Evolutionary conservation across 2,113 vertebrate genomes (phyloP), one percentile per base, ranked within the genome.

Genomic region (Dromaius novaehollandiae): DNA sequence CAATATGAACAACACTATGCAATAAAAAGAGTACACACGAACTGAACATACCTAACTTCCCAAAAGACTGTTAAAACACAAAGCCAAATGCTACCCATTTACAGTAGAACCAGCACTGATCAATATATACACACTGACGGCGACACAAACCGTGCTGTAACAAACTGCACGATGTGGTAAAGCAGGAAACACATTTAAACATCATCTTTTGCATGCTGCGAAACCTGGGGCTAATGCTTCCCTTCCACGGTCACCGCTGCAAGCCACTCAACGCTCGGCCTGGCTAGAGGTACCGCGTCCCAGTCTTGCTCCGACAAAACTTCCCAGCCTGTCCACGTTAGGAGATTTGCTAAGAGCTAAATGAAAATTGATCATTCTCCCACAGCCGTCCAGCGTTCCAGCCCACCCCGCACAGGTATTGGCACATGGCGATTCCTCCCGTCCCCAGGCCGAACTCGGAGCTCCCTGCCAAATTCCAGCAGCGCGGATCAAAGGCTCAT

Each of bases 311-410:
- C 78, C 76, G 66, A 34, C 32, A 64, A 61, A 24, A 40, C 69
- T 86, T 96, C 93, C 68, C 70, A 66, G 53, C 48, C 61, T 76
- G 69, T 77, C 70, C 87, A 94, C 58, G 4, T 51, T 28, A 69
- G 51, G 16, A 38, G 84, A 74, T 55, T 30, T 79, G 56, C 81
- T 56, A 69, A 84, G 60, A 80, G 61, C 48, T 85, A 93, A 96
- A 92, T 24, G 53, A 95, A 96, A 94, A 93, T 38, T 75, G 83
- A 97, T 96, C 83, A 36, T 74, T 76, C 86, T 86, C 75, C 83
- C 89, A 89, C 76, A 69, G 10, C 63, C 22, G 8, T 11, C 28
- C 19, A 1, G 53, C 18, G 3, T 12, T 42, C 69, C 91, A 83
- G 93, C 96, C 95, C 91, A 68, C 92, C 86, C 95, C 64, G 80